Conservation (phyloP, 1,140 invertebrate genomes). For the Ceratina calcarata region DNA sequence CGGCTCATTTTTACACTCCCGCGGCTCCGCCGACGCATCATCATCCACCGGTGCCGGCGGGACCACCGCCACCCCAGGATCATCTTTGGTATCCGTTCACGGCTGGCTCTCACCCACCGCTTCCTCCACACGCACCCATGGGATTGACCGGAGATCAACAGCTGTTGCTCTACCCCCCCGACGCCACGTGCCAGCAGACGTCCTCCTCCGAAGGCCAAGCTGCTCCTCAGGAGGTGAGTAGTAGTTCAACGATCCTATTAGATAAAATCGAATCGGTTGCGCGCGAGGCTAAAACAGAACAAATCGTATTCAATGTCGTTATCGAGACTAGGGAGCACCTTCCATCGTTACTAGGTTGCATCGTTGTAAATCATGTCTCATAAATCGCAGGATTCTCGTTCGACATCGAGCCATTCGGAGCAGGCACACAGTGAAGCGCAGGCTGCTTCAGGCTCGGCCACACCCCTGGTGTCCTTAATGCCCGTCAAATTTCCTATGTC, state of each 20-base stretch:
- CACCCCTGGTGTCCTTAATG: constrained; percentile 73
- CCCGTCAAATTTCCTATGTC: constrained; percentile 74
- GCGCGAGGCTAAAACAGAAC: too few species aligned
- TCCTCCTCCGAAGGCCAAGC: constrained; percentile 68
- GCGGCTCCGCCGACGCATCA: constrained; percentile 72
- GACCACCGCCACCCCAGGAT: constrained; percentile 71
- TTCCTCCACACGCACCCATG: constrained; percentile 71
- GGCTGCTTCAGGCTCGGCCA: constrained; percentile 58
- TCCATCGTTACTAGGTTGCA: too few species aligned
- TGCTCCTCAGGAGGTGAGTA: constrained; percentile 72
- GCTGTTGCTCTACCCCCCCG: constrained; percentile 73
- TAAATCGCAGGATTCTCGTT: constrained; percentile 75
- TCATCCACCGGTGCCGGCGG: constrained; percentile 65
- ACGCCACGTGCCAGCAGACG: constrained; percentile 68
- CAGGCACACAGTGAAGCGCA: constrained; percentile 69
- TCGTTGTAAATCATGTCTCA: constrained; percentile 37
- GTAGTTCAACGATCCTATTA: background rate
- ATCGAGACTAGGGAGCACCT: background rate
- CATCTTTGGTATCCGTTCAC: constrained; percentile 75
- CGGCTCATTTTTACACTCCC: constrained; percentile 72
- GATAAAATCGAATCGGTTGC: background rate
- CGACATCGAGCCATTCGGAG: constrained; percentile 77
- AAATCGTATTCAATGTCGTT: background rate
- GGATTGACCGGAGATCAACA: constrained; percentile 74
- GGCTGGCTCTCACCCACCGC: constrained; percentile 65